phyloP scores from a whole-genome alignment of 2,113 vertebrate species.

The Polypterus senegalus region DNA sequence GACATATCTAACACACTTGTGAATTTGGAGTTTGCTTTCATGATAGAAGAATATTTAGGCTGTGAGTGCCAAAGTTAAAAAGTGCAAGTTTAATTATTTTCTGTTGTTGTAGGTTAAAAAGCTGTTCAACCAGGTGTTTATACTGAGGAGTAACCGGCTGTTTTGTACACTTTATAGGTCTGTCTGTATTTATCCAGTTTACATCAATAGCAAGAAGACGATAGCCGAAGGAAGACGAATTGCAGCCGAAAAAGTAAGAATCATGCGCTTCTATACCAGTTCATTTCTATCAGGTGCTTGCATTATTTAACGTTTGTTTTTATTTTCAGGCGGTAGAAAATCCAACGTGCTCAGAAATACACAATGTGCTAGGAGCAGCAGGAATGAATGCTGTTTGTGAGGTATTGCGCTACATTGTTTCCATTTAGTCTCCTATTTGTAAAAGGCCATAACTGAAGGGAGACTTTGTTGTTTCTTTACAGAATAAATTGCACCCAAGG shows the following conservation, averaged over 20 bases:
- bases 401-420: slow-evolving; percentile 35
- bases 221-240: slow-evolving; percentile 87
- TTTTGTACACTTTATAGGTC: slow-evolving; percentile 51
- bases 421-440: background rate
- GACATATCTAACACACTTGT: too few relatives aligned
- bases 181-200: slow-evolving; percentile 83
- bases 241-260: slow-evolving; percentile 70
- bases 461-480: slow-evolving; percentile 24
- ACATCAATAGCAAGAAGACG: slow-evolving; percentile 94
- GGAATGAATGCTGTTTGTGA: slow-evolving; percentile 78
- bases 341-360: slow-evolving; percentile 83
- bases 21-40: too few relatives aligned
- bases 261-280: background rate
- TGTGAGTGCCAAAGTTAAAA: too few relatives aligned
- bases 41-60: too few relatives aligned
- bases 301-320: slow-evolving; percentile 1
- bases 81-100: too few relatives aligned
- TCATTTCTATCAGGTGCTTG: background rate
- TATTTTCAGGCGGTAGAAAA: slow-evolving; percentile 79
- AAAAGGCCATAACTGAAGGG: background rate
- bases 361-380: slow-evolving; percentile 74
- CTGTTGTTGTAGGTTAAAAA: too few relatives aligned
- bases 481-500: slow-evolving; percentile 86
- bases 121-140: background rate
- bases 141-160: background rate